These are phyloP conservation scores for Nycteola revayana DNA, from an alignment of 2,888 invertebrate genomes.

Conservation along the genomic window DNA sequence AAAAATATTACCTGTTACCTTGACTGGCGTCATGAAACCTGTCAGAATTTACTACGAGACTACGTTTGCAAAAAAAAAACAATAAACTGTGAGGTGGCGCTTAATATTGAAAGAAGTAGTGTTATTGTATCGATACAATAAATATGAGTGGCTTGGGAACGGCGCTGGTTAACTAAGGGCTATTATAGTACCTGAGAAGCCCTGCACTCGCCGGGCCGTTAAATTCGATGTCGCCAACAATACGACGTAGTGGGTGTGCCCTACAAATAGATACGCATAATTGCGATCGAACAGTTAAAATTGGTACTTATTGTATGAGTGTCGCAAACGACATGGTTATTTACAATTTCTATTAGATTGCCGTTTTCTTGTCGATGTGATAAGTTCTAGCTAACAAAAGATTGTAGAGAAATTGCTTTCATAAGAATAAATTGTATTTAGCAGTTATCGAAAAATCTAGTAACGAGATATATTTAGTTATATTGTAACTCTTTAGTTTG, in stretches of 20 bases:
- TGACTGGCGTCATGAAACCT: slow-evolving; percentile 43
- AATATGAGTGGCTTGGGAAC: slow-evolving; percentile 47
- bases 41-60: slow-evolving; percentile 64
- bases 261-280: slow-evolving; percentile 36
- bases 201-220: slow-evolving; percentile 38
- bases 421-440: too few species aligned
- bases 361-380: too few species aligned
- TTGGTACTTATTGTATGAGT: slow-evolving; percentile 17
- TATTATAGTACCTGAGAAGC: slow-evolving; percentile 43
- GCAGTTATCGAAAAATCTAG: too few species aligned
- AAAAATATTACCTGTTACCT: slow-evolving; percentile 57
- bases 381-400: too few species aligned
- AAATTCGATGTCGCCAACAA: slow-evolving; percentile 44
- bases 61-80: slow-evolving; percentile 56
- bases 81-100: slow-evolving; percentile 66
- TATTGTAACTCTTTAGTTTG: too few species aligned
- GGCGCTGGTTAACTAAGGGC: slow-evolving; percentile 31
- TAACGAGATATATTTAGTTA: too few species aligned
- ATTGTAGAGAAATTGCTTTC: too few species aligned
- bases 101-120: slow-evolving; percentile 52
- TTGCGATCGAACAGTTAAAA: slow-evolving; percentile 32
- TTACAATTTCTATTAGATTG: neutral
- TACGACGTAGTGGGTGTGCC: slow-evolving; percentile 46
- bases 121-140: slow-evolving; percentile 47
- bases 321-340: slow-evolving; percentile 4